Evolutionary conservation across 2,797 vertebrate species (phyloP).

Genomic region (Coilia nasus): DNA sequence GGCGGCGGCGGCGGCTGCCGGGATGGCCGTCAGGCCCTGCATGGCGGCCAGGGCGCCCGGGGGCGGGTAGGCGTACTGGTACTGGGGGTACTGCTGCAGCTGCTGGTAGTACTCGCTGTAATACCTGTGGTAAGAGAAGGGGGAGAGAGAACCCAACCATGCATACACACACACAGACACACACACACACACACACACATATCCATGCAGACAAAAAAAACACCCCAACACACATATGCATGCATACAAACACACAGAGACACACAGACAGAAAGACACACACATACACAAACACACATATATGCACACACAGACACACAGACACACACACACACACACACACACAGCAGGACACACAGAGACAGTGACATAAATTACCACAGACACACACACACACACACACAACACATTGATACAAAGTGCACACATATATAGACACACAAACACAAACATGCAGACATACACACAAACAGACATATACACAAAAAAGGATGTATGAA

Average conservation of each 20-base stretch:
- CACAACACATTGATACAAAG: background rate
- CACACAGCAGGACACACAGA: background rate
- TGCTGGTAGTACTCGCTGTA: conserved; percentile 67
- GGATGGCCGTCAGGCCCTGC: conserved; percentile 61
- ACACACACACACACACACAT: conserved; percentile 24
- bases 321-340: conserved; percentile 23
- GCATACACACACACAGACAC: conserved; percentile 28
- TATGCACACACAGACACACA: background rate
- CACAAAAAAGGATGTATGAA: conserved; percentile 14
- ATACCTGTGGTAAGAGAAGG: conserved; percentile 49
- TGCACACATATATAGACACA: background rate
- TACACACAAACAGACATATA: background rate
- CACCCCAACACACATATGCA: background rate
- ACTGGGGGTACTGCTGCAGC: conserved; percentile 80
- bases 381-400: background rate
- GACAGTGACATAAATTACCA: background rate
- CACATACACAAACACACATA: conserved; percentile 20
- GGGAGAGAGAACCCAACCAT: conserved; percentile 2
- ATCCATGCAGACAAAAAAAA: background rate
- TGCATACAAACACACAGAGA: no score
- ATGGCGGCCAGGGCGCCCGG: conserved; percentile 63
- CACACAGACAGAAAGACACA: background rate
- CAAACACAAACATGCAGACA: background rate
- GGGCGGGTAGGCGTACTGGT: conserved; percentile 77
- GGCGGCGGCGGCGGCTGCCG: conserved; percentile 51